Conservation (phyloP, 2,888 invertebrate genomes). For the Octonoba sinensis region DNA sequence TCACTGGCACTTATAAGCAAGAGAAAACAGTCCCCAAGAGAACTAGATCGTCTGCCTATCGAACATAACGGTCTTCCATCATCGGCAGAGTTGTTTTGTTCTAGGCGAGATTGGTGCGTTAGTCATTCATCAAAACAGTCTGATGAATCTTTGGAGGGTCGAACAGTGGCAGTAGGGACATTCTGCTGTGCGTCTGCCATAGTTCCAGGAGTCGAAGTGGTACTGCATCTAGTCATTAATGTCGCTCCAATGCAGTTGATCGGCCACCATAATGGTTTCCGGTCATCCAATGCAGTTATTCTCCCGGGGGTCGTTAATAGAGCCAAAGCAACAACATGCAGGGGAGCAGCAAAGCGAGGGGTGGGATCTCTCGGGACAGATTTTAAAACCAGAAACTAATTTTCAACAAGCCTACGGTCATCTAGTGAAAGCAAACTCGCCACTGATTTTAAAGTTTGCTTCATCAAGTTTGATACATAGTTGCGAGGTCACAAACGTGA, state of each 20-base stretch:
- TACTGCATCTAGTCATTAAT: constrained; percentile 48
- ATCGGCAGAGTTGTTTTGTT: constrained; percentile 50
- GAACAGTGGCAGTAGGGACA: constrained; percentile 25
- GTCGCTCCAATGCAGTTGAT: constrained; percentile 33
- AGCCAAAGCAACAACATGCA: constrained; percentile 31
- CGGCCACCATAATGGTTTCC: constrained; percentile 52
- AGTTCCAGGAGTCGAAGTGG: neutral
- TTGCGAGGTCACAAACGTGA: too few relatives aligned
- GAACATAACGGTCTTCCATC: constrained; percentile 12
- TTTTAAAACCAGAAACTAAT: constrained; percentile 48
- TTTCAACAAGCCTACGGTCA: constrained; percentile 28
- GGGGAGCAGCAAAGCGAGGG: constrained; percentile 25
- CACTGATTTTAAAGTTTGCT: constrained; percentile 32
- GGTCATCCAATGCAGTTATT: constrained; percentile 37
- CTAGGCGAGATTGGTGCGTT: constrained; percentile 50
- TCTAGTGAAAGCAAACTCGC: constrained; percentile 28
- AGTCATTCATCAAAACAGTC: constrained; percentile 61
- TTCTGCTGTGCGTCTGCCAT: constrained; percentile 7
- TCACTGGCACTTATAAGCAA: too few relatives aligned
- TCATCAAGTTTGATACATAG: too few relatives aligned
- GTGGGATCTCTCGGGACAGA: constrained; percentile 32
- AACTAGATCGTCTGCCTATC: neutral
- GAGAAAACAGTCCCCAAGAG: constrained; percentile 4
- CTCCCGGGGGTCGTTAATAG: constrained; percentile 56
- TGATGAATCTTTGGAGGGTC: constrained; percentile 56